Base-by-base conservation (phyloP, 2,888 invertebrate genomes). In the Chrysodeixis includens region DNA sequence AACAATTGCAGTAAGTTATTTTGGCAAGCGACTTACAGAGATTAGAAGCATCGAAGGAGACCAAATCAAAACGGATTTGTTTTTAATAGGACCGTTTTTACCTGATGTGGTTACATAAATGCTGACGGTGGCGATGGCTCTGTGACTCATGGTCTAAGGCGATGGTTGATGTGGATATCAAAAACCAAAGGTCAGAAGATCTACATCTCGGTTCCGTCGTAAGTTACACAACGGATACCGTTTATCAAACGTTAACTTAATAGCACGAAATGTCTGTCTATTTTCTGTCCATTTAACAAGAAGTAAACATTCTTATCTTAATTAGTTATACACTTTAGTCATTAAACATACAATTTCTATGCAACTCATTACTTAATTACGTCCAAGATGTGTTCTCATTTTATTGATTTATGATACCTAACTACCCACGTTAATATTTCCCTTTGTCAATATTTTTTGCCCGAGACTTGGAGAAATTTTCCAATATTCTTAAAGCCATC, bases 221-320 rank as follows among this genome's bases (percentile, higher is more conserved):
- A n/a, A 61, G 73, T 66, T 71, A 62, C 56, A 54, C 46, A 62
- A 66, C 35, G 56, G 59, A 71, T 71, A 59, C 49, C 30, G 64
- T 74, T 69, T 30, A 64, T 71, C 51, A 44, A 62, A 74, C 56
- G 18, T 70, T 69, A 32, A 57, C 20, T 57, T 55, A 46, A 58
- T 54, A 56, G 22, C 32, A 62, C 18, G 49, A 53, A 32, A 4
- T 5, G 52, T 62, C 7, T 30, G 35, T 57, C 52, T 51, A 35
- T 9, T 16, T 52, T 56, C 18, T 7, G 32, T 12, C 22, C 10
- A 9, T 51, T 49, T 35, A 18, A 57, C 51, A 46, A 46, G 46
- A 46, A 54, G 16, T 8, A 32, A 62, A 40, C 12, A 55, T 32
- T 46, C 30, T 1, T 26, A 56, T 61, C 57, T 51, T 32, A 51